Conservation (phyloP, 2,797 vertebrate species). For the Eospalax fontanierii region DNA sequence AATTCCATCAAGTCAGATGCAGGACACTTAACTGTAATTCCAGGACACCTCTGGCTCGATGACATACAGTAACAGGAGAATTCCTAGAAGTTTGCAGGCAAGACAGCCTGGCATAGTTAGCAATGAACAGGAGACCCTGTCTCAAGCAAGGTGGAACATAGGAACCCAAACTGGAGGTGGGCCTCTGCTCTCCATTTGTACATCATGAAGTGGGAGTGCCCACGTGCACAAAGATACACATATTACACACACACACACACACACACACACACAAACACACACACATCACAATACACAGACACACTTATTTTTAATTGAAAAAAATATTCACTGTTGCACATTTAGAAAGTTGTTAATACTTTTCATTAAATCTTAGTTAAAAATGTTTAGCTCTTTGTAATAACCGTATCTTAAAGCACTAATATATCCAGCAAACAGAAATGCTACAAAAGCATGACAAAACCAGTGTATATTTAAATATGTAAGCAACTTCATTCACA, state of each 20-base stretch:
- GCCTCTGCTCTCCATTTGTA: too few species aligned
- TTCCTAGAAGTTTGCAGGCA: not conserved
- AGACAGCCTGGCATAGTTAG: too few species aligned
- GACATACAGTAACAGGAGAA: not conserved
- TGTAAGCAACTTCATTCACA: not conserved
- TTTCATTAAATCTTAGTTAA: conserved; percentile 49
- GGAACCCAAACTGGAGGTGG: too few species aligned
- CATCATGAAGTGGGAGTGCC: not conserved
- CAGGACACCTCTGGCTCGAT: not conserved
- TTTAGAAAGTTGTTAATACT: conserved; percentile 25
- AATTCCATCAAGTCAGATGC: too few species aligned
- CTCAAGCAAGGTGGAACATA: not conserved
- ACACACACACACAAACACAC: not conserved
- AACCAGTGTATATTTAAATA: not conserved
- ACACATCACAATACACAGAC: not conserved
- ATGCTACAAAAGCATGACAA: not conserved
- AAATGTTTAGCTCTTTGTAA: not conserved
- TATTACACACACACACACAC: not conserved
- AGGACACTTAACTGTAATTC: not conserved
- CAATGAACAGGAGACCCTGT: too few species aligned
- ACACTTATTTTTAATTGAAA: not conserved
- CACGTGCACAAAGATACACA: not conserved
- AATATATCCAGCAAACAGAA: not conserved
- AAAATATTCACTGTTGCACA: not conserved
- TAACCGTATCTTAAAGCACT: not conserved